A percentile compares a stretch with the other conserved stretches of the same genome.
phyloP scores from a whole-genome alignment of 2,797 vertebrate species.

The Bryconaethiops microstoma region DNA sequence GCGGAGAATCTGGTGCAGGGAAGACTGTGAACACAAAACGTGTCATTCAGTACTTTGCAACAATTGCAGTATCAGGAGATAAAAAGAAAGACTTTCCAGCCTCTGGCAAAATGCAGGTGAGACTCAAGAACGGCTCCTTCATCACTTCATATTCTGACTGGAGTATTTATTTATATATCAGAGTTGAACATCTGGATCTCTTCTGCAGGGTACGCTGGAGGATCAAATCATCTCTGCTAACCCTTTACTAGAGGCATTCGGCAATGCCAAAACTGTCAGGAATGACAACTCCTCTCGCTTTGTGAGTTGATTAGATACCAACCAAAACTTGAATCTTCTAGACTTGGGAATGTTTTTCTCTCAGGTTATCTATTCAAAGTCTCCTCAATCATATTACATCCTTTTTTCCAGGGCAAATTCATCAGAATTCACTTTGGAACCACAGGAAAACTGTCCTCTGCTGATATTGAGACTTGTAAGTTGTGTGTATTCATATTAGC shows the following conservation, averaged over 20 bases:
- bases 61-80: constrained; percentile 36
- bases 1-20: constrained; percentile 85
- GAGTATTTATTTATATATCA: neutral
- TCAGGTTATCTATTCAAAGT: neutral
- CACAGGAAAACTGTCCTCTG: constrained; percentile 1
- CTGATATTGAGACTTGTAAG: constrained; percentile 21
- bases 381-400: neutral
- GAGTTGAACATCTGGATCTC: neutral
- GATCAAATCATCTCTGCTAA: constrained; percentile 27
- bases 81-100: neutral
- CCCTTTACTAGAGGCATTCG: constrained; percentile 27
- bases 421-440: constrained; percentile 20
- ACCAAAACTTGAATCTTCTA: neutral
- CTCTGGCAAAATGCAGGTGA: constrained; percentile 6
- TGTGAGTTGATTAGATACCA: neutral
- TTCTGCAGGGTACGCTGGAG: constrained; percentile 28
- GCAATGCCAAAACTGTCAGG: constrained; percentile 37
- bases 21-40: constrained; percentile 72
- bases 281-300: constrained; percentile 35
- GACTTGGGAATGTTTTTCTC: neutral
- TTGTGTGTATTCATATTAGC: neutral
- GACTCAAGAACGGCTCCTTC: neutral
- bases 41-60: constrained; percentile 59
- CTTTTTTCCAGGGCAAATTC: constrained; percentile 12
- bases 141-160: neutral